Base-by-base conservation (phyloP, 2,888 invertebrate species). In the Trissonchulus sp. region DNA sequence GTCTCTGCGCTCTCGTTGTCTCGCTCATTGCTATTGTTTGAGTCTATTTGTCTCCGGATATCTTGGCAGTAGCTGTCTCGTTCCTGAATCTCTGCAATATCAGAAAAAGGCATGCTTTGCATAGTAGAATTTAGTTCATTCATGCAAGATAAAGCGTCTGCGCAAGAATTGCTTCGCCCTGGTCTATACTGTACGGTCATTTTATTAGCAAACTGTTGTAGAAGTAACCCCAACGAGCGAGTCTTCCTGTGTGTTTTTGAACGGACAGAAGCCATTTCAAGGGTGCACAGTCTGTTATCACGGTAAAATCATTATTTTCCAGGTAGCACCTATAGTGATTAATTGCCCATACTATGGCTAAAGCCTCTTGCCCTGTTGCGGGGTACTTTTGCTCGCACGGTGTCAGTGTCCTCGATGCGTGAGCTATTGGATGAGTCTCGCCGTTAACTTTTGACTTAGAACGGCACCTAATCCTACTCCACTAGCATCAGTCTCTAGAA, bases 261-360 rank as follows among this genome's bases (percentile, higher is more conserved):
- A 60, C n/a, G 60, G 18, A 18, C 18, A 18, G 18, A 18, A 60
- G 60, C 60, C 60, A 60, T 18, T n/a, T 18, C n/a, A 72, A 3
- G 3, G 72, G 33, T 48, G 38, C 30, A 31, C 48, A 48, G 60
- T 72, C 72, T 48, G 62, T 72, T 72, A n/a, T 8, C 2, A 72
- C 60, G 36, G 3, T 60, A 30, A 72, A 30, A 48, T 60, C 30
- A 8, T 60, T 28, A 15, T 60, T 28, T 8, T n/a, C 36, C 3
- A 72, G 60, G 31, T 72, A 72, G 3, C 8, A 48, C 2, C 62
- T 2, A 48, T 48, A 72, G 48, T 72, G 30, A 8, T 72, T 48
- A 2, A 72, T 35, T 2, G 2, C 15, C 31, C 30, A 8, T 8
- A 48, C 62, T 38, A 72, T 35, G 2, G 72, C 71, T 69, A 36